Evolutionary conservation across 2,113 vertebrate genomes (phyloP).

Genomic region (Syngnathus typhle): DNA sequence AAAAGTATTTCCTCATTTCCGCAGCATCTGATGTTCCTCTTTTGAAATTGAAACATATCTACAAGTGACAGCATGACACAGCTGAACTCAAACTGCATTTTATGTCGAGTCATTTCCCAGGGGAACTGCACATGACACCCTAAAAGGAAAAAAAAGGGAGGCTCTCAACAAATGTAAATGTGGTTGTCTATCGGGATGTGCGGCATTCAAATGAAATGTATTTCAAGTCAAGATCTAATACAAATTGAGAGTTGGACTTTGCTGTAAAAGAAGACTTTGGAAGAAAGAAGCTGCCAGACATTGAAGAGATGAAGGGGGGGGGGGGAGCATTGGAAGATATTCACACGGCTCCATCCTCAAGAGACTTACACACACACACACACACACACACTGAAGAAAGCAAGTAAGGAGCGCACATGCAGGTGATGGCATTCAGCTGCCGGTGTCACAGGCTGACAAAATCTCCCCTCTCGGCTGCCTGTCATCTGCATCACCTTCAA

Average conservation of each 20-base stretch:
- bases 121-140: slow-evolving; percentile 35
- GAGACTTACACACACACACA: not conserved
- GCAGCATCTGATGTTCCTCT: slow-evolving; percentile 5
- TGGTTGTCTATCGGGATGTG: slow-evolving; percentile 13
- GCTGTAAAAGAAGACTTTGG: slow-evolving; percentile 13
- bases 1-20: slow-evolving; percentile 14
- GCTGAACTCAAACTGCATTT: slow-evolving; percentile 42
- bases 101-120: slow-evolving; percentile 32
- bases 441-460: slow-evolving; percentile 57
- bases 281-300: slow-evolving; percentile 22
- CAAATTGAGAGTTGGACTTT: slow-evolving; percentile 29
- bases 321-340: slow-evolving; percentile 34
- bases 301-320: slow-evolving; percentile 29
- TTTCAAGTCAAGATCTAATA: slow-evolving; percentile 28
- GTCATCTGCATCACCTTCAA: slow-evolving; percentile 55
- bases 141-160: slow-evolving; percentile 39
- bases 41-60: slow-evolving; percentile 29
- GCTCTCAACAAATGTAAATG: slow-evolving; percentile 45
- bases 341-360: slow-evolving; percentile 24
- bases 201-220: slow-evolving; percentile 16
- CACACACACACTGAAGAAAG: slow-evolving; percentile 11
- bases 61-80: slow-evolving; percentile 30
- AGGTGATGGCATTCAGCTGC: slow-evolving; percentile 58
- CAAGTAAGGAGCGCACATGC: slow-evolving; percentile 23
- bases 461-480: slow-evolving; percentile 40